These are phyloP conservation scores for Tortricodes alternella DNA, from an alignment of 2,888 invertebrate species.

Conservation along the genomic window DNA sequence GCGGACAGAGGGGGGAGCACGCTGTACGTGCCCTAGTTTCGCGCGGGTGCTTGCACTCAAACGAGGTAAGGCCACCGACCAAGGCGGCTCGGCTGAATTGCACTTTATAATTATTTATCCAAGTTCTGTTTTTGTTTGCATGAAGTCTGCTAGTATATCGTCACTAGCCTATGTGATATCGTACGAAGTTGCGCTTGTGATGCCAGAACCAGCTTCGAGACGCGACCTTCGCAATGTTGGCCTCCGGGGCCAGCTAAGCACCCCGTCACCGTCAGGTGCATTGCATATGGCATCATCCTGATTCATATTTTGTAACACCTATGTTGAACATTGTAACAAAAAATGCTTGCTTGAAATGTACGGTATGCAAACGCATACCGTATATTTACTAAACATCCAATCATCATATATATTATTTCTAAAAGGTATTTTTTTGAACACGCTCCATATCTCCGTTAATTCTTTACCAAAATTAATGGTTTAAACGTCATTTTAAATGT, in stretches of 20 bases:
- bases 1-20: slow-evolving; percentile 54
- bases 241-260: slow-evolving; percentile 56
- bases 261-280: slow-evolving; percentile 35
- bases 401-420: too few species aligned
- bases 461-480: too few species aligned
- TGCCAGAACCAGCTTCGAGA: slow-evolving; percentile 72
- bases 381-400: too few species aligned
- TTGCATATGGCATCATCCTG: slow-evolving; percentile 21
- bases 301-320: slow-evolving; percentile 1
- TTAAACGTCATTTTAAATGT: too few species aligned
- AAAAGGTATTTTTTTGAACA: too few species aligned
- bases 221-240: slow-evolving; percentile 76
- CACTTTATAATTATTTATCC: slow-evolving; percentile 51
- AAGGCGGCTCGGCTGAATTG: slow-evolving; percentile 54
- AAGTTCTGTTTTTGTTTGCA: slow-evolving; percentile 48
- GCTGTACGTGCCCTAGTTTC: slow-evolving; percentile 81
- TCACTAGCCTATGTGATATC: slow-evolving; percentile 72
- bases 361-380: too few species aligned
- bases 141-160: slow-evolving; percentile 60
- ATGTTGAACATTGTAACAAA: too few species aligned
- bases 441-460: too few species aligned
- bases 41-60: slow-evolving; percentile 82
- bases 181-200: slow-evolving; percentile 69
- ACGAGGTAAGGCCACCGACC: slow-evolving; percentile 84
- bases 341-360: too few species aligned